phyloP scores from a whole-genome alignment of 1,140 invertebrate species.

The Trypoxylus dichotomus region DNA sequence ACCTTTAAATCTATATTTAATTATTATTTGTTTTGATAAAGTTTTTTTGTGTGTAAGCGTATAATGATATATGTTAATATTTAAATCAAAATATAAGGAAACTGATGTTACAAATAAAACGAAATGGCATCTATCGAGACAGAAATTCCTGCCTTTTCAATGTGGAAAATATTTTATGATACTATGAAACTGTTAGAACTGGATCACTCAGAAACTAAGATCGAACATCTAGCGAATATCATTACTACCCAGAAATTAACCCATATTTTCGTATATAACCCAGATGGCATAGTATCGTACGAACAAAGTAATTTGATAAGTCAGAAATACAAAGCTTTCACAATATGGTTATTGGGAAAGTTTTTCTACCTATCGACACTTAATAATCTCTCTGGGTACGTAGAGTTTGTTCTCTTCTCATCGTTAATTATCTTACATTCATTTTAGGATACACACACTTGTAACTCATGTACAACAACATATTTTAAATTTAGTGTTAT shows the following conservation, averaged over 20 bases:
- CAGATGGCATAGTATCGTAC: constrained; percentile 51
- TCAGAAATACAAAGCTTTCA: constrained; percentile 57
- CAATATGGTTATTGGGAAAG: constrained; percentile 60
- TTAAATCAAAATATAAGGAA: too few species aligned
- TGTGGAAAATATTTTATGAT: constrained; percentile 61
- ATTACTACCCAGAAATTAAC: constrained; percentile 58
- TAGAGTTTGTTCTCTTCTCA: constrained; percentile 25
- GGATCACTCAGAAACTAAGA: constrained; percentile 54
- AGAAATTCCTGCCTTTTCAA: constrained; percentile 53
- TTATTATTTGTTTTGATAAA: too few species aligned
- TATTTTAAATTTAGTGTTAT: constrained; percentile 57
- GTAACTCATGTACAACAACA: constrained; percentile 58
- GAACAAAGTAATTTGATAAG: constrained; percentile 50
- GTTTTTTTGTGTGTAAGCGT: too few species aligned
- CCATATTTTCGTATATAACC: constrained; percentile 56
- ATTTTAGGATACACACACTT: constrained; percentile 55
- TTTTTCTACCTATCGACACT: constrained; percentile 60
- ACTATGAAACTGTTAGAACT: constrained; percentile 56
- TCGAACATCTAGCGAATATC: constrained; percentile 56
- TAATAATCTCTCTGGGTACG: constrained; percentile 55
- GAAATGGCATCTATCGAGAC: constrained; percentile 28
- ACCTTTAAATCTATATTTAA: too few species aligned
- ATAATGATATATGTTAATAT: too few species aligned
- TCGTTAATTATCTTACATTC: constrained; percentile 32
- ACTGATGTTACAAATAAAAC: too few species aligned